These are phyloP conservation scores for Drosophila micromelanica DNA, from an alignment of 1,140 invertebrate species.

Conservation along the genomic window DNA sequence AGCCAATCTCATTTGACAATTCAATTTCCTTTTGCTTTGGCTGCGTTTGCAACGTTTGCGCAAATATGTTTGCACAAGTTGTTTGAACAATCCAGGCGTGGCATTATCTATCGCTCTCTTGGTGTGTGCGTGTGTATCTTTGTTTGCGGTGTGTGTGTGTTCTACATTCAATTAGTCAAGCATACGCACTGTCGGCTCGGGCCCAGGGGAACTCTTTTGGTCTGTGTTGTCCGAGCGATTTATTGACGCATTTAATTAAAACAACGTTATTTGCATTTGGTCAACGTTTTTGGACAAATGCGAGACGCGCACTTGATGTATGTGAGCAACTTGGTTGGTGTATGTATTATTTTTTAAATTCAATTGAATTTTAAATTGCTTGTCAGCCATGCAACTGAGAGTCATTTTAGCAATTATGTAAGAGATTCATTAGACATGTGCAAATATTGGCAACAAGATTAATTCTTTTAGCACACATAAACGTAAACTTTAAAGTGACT, in stretches of 20 bases:
- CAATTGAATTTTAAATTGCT: too few relatives aligned
- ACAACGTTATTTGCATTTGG: slow-evolving; percentile 58
- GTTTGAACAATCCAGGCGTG: slow-evolving; percentile 32
- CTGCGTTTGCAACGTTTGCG: slow-evolving; percentile 4
- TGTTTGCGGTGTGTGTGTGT: not conserved
- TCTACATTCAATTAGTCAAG: slow-evolving; percentile 69
- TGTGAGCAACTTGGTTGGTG: not conserved
- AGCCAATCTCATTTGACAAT: slow-evolving; percentile 51
- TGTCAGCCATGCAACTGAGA: not conserved
- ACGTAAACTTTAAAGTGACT: not conserved
- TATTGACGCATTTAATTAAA: slow-evolving; percentile 74
- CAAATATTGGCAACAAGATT: slow-evolving; percentile 4
- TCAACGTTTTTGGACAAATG: slow-evolving; percentile 10
- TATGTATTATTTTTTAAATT: too few relatives aligned
- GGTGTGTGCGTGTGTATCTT: not conserved
- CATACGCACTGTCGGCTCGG: slow-evolving; percentile 38
- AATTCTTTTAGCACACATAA: too few relatives aligned
- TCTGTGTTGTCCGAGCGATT: slow-evolving; percentile 37
- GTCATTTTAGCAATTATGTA: slow-evolving; percentile 1
- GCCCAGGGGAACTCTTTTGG: slow-evolving; percentile 40
- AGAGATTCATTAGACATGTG: slow-evolving; percentile 19
- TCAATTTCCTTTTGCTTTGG: slow-evolving; percentile 52
- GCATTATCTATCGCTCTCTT: slow-evolving; percentile 51
- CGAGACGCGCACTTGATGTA: slow-evolving; percentile 3
- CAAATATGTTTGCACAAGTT: slow-evolving; percentile 46